These are phyloP conservation scores for Drosophila obscura DNA, from an alignment of 1,140 invertebrate species.

Conservation along the genomic window DNA sequence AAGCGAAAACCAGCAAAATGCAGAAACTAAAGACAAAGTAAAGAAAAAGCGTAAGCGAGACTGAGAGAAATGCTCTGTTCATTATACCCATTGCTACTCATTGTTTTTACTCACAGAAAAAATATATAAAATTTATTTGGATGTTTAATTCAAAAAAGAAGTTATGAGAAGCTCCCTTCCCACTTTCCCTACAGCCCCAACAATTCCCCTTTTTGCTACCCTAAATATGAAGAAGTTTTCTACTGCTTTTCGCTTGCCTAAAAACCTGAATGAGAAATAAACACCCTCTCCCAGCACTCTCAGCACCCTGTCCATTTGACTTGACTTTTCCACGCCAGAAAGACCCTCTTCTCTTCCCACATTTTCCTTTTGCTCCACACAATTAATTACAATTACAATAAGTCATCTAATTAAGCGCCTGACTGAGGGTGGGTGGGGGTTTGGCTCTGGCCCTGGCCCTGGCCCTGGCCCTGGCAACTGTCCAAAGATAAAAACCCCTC, in stretches of 20 bases:
- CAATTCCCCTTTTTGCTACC: not conserved
- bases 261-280: too few species aligned
- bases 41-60: not conserved
- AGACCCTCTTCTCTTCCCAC: too few species aligned
- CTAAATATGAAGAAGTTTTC: not conserved
- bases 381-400: slow-evolving; percentile 84
- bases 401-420: slow-evolving; percentile 75
- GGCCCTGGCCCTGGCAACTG: slow-evolving; percentile 48
- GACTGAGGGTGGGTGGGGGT: not conserved
- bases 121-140: too few species aligned
- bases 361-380: slow-evolving; percentile 10
- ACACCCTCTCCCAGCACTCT: too few species aligned
- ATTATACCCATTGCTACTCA: not conserved
- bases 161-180: not conserved
- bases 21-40: slow-evolving; percentile 1
- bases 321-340: not conserved
- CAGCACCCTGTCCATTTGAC: too few species aligned
- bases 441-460: slow-evolving; percentile 17
- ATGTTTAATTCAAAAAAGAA: too few species aligned
- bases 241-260: too few species aligned
- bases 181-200: too few species aligned
- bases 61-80: too few species aligned
- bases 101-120: too few species aligned
- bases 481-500: slow-evolving; percentile 44
- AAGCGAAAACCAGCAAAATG: not conserved